These are phyloP conservation scores for Thermophis baileyi DNA, from an alignment of 2,113 vertebrate genomes.

Conservation along the genomic window DNA sequence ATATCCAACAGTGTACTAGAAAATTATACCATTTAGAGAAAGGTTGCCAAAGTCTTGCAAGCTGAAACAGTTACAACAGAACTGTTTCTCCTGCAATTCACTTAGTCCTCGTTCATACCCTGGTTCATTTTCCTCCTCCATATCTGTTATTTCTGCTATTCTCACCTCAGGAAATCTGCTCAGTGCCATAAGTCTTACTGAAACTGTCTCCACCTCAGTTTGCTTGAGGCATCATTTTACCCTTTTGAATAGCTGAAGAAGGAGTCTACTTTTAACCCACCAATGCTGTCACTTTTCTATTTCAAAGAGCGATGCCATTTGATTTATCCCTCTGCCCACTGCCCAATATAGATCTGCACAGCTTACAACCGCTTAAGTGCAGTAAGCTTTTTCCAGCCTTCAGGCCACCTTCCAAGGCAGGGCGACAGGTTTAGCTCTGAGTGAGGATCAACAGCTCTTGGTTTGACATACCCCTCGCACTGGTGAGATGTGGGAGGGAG, in stretches of 20 bases:
- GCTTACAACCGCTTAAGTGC: slow-evolving; percentile 41
- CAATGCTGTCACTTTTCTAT: slow-evolving; percentile 50
- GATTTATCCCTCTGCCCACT: slow-evolving; percentile 50
- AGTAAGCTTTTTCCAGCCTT: slow-evolving; percentile 23
- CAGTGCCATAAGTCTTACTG: slow-evolving; percentile 41
- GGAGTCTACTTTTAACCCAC: slow-evolving; percentile 35
- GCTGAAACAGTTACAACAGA: neutral
- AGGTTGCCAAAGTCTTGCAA: neutral
- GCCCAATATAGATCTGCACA: slow-evolving; percentile 39
- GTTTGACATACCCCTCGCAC: slow-evolving; percentile 36
- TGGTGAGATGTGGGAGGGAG: slow-evolving; percentile 39
- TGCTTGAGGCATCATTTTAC: slow-evolving; percentile 35
- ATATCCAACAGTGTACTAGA: neutral
- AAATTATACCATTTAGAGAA: neutral
- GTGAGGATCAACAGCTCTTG: slow-evolving; percentile 54
- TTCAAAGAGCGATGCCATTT: slow-evolving; percentile 53
- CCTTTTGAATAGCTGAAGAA: slow-evolving; percentile 43
- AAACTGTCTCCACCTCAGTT: slow-evolving; percentile 51
- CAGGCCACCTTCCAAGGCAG: slow-evolving; percentile 44
- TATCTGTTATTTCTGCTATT: slow-evolving; percentile 22
- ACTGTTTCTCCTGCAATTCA: neutral
- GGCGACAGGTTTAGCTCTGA: slow-evolving; percentile 61
- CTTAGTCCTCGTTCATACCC: no score
- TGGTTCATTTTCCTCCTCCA: neutral
- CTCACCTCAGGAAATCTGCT: slow-evolving; percentile 54